Evolutionary conservation across 2,113 vertebrate genomes (phyloP).

Genomic region (Ptilonorhynchus violaceus): DNA sequence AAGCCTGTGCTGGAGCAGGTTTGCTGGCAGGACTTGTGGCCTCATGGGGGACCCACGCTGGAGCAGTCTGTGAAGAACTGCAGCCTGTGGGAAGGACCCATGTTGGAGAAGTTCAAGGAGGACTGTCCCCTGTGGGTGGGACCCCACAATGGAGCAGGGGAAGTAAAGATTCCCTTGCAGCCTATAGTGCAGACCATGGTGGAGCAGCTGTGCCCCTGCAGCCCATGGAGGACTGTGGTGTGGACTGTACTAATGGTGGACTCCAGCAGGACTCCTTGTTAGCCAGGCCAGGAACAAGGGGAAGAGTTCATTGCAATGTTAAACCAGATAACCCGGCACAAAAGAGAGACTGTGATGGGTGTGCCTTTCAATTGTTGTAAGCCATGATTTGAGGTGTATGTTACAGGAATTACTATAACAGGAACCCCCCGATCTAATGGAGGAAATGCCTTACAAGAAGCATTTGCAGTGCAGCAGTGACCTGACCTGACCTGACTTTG

Average conservation of each 20-base stretch:
- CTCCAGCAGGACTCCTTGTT: not conserved
- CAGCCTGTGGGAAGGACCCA: not conserved
- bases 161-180: not conserved
- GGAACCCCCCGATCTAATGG: not conserved
- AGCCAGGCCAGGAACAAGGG: not conserved
- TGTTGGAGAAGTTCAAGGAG: not conserved
- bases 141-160: not conserved
- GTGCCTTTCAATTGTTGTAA: not conserved
- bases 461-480: too few species aligned
- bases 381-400: not conserved
- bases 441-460: too few species aligned
- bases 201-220: not conserved
- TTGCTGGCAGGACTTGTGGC: not conserved
- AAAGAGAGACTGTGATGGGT: not conserved
- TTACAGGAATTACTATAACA: not conserved
- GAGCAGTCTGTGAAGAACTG: not conserved
- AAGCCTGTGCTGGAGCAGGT: not conserved
- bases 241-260: too few species aligned
- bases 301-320: not conserved
- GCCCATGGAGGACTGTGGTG: too few species aligned
- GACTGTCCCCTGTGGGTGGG: too few species aligned
- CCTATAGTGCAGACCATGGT: not conserved
- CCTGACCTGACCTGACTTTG: too few species aligned
- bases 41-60: not conserved
- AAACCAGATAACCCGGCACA: not conserved